Evolutionary conservation across 2,888 invertebrate species (phyloP).

Genomic region (Pherbina coryleti): DNA sequence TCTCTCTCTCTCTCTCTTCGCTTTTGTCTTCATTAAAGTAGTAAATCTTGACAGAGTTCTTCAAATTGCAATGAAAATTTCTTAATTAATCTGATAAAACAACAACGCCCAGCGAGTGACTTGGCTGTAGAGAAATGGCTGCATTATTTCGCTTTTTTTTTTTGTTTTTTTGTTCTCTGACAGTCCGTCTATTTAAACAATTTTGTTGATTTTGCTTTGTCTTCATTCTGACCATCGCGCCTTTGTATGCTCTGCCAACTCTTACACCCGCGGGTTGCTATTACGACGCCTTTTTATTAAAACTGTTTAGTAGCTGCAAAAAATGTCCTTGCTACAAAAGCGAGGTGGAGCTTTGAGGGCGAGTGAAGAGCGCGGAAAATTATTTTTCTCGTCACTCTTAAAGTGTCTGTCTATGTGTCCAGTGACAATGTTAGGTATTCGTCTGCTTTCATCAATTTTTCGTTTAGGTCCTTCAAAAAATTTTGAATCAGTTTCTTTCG

Average conservation of each 20-base stretch:
- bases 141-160: constrained; percentile 9
- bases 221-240: background rate
- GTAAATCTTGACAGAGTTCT: constrained; percentile 5
- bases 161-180: background rate
- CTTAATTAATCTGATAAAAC: constrained; percentile 49
- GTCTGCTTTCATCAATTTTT: background rate
- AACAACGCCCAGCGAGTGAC: background rate
- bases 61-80: constrained; percentile 44
- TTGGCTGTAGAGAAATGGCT: background rate
- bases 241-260: background rate
- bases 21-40: background rate
- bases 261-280: background rate
- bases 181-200: constrained; percentile 20
- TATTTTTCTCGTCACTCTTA: constrained; percentile 15
- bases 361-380: background rate
- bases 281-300: constrained; percentile 15
- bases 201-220: background rate
- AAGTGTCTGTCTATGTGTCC: too few species aligned
- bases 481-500: constrained; percentile 19
- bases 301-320: constrained; percentile 41
- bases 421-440: background rate
- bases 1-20: background rate
- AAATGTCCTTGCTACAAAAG: constrained; percentile 38
- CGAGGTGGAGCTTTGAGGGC: too few species aligned
- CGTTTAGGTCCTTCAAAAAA: constrained; percentile 27